A percentile compares a stretch with the other conserved stretches of the same genome.
phyloP scores from a whole-genome alignment of 2,888 invertebrate genomes.

The Aproaerema taeniolella region DNA sequence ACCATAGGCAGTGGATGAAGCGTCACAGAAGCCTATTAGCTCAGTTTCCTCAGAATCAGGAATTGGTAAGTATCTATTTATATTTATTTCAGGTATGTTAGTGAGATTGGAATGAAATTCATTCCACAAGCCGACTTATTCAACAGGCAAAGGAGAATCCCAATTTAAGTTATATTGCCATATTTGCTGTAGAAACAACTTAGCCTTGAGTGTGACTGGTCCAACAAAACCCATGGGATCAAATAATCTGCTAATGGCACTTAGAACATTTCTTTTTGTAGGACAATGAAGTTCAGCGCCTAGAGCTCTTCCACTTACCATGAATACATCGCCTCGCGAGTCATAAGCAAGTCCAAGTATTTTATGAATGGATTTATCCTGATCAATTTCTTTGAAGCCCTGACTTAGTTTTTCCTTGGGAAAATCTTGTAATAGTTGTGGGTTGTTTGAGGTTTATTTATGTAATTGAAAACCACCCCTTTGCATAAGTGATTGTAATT shows the following conservation, averaged over 20 bases:
- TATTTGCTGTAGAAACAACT: conserved; percentile 17
- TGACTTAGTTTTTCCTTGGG: no score
- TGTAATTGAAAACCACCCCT: no score
- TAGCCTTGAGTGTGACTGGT: conserved; percentile 17
- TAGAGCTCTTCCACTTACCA: no score
- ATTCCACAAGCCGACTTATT: conserved; percentile 9
- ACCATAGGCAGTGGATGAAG: conserved; percentile 15
- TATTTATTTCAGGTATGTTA: conserved; percentile 11
- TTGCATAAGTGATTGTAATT: no score
- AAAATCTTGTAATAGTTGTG: no score
- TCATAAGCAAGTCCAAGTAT: no score
- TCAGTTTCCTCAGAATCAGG: conserved; percentile 3
- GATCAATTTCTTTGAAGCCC: no score
- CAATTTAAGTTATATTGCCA: conserved; percentile 13
- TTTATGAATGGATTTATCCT: no score
- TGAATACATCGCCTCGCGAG: no score
- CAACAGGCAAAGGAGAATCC: conserved; percentile 4
- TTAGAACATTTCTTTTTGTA: conserved; percentile 19
- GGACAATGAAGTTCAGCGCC: no score
- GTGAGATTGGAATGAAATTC: conserved; percentile 9
- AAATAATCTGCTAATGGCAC: conserved; percentile 18
- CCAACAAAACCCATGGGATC: conserved; percentile 19
- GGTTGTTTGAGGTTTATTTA: no score
- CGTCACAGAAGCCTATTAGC: conserved; percentile 18
- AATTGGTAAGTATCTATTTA: conserved; percentile 1